Base-by-base conservation (phyloP, 2,113 vertebrate species). In the Sterna hirundo region DNA sequence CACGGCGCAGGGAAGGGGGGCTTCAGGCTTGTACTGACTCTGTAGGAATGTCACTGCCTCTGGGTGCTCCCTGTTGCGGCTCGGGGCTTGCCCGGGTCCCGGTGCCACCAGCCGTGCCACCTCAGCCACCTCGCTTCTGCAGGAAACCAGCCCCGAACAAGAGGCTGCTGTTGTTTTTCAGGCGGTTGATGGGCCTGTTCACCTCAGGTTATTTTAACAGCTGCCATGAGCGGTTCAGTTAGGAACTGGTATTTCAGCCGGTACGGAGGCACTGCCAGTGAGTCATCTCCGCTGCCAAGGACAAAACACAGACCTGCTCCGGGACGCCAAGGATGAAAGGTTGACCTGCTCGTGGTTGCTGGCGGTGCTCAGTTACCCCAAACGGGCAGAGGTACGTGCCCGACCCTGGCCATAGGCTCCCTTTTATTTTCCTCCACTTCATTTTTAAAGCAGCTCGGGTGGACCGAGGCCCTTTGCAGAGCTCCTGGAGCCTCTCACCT, bases 161-260 rank as follows among this genome's bases (percentile, higher is more conserved):
- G 69, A 74, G 36, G 34, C 72, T 25, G 55, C 11, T 82, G 89
- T 75, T 93, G 54, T 77, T 96, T 91, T 55, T 11, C 62, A 38
- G 93, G 78, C 71, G 15, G 10, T 14, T 13, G 54, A 4, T 13
- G 79, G 83, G 4, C 46, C 66, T n/a, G 82, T 44, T 46, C 5
- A 4, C 23, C 62, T 62, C 76, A 3, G 94, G 94, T 65, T 92
- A 62, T 97, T 96, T 94, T 77, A 88, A 60, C 71, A 92, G 94
- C 94, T 90, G 88, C 15, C 40, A 11, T 3, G n/a, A 71, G 54
- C 6, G 7, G 92, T 46, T 77, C 69, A 25, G 72, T 25, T 6
- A 52, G 54, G 92, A 89, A 74, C 38, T 36, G 94, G 86, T 49
- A 22, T 86, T 83, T 36, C 86, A 49, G 78, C 54, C 3, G 3